Base-by-base conservation (phyloP, 2,797 vertebrate genomes). In the Sebastes alutus region DNA sequence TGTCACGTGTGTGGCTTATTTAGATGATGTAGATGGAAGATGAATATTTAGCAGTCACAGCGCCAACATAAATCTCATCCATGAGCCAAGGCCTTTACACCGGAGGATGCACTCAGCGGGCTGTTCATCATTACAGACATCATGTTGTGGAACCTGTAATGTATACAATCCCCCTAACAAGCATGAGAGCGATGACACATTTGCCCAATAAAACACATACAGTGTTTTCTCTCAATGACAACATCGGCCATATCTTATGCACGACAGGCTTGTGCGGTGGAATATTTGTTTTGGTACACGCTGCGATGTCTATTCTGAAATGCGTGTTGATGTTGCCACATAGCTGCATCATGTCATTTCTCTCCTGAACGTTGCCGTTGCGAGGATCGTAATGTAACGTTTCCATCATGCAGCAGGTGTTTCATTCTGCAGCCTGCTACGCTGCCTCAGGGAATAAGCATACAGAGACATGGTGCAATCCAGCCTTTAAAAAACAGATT, bases 321-420 rank as follows among this genome's bases (percentile, higher is more conserved):
- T 38, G 64, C 63, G 38, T 16, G 46, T 52, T 65, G 72, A 72
- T 67, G 79, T 77, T 72, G 73, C 60, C 62, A 49, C 30, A 72
- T 54, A 32, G 62, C 55, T 75, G 52, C 32, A 2, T 85, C 69
- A 22, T 58, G 59, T 35, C 79, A 83, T 81, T 64, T 77, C 77
- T 84, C 72, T 73, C 52, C 10, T 20, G 22, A 83, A 67, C 23
- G 52, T 13, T 59, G 30, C 58, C 25, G 49, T 33, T 62, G 85
- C 33, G 59, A 12, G 63, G 66, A 72, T 63, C 52, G 38, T 74
- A 84, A 80, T 69, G 77, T 55, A 72, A 72, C 2, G 2, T 59
- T 82, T 73, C 81, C 83, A 85, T 81, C 88, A 82, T 87, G 78
- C 78, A 88, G 88, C 54, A 86, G 77, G 76, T 78, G 74, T 81